Evolutionary conservation across 2,888 invertebrate genomes (phyloP).

Genomic region (Parnassius mnemosyne): DNA sequence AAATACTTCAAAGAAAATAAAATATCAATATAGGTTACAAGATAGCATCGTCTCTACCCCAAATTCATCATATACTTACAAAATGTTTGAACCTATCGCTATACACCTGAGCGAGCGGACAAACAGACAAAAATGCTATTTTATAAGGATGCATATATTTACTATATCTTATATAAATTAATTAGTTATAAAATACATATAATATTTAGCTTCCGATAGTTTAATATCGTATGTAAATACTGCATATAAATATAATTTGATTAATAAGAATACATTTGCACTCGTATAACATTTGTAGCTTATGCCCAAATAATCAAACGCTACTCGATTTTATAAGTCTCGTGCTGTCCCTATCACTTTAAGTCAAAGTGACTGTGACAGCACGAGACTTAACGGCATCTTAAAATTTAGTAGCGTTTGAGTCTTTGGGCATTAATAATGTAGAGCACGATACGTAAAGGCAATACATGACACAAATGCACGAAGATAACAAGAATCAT

Average conservation of each 20-base stretch:
- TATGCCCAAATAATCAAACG: too few relatives aligned
- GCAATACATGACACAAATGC: slow-evolving; percentile 5
- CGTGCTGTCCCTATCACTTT: too few relatives aligned
- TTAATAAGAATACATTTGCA: neutral
- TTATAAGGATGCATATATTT: slow-evolving; percentile 47
- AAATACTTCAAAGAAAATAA: slow-evolving; percentile 13
- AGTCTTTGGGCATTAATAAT: neutral
- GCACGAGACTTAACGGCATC: too few relatives aligned
- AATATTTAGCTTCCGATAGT: slow-evolving; percentile 2
- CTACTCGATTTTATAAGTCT: too few relatives aligned
- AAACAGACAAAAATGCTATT: slow-evolving; percentile 61
- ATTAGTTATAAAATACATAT: slow-evolving; percentile 22
- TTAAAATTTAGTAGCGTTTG: too few relatives aligned
- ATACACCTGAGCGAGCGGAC: slow-evolving; percentile 69
- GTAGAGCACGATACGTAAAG: slow-evolving; percentile 10
- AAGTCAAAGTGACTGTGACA: too few relatives aligned
- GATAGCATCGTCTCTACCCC: slow-evolving; percentile 41
- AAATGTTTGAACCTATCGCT: slow-evolving; percentile 61
- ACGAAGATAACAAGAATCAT: slow-evolving; percentile 8
- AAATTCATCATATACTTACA: slow-evolving; percentile 62
- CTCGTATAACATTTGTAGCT: neutral
- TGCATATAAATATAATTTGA: neutral
- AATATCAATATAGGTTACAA: slow-evolving; percentile 27
- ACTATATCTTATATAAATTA: slow-evolving; percentile 34
- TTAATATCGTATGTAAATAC: neutral